These are phyloP conservation scores for Allygus modestus DNA, from an alignment of 2,888 invertebrate genomes.

Conservation along the genomic window DNA sequence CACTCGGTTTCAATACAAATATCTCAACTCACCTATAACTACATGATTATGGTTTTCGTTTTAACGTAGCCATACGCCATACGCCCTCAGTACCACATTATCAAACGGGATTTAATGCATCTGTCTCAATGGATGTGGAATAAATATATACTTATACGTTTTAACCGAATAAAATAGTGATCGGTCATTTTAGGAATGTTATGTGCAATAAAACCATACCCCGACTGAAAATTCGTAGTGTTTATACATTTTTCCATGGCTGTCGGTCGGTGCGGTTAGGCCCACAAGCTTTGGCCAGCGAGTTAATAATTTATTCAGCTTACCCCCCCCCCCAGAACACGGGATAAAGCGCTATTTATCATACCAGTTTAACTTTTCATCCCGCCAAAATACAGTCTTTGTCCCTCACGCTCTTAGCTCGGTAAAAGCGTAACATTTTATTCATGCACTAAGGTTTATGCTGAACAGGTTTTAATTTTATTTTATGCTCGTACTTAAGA, in stretches of 20 bases:
- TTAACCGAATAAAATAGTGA: no score
- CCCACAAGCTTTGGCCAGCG: background rate
- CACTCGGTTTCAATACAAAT: no score
- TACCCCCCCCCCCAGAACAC: background rate
- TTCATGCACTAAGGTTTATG: background rate
- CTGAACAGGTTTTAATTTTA: no score
- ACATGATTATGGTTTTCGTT: no score
- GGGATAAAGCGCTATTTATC: constrained; percentile 32
- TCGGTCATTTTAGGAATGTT: background rate
- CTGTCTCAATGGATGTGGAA: no score
- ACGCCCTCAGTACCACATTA: no score
- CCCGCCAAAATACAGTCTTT: constrained; percentile 12
- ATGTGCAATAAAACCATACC: background rate
- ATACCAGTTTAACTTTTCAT: constrained; percentile 43
- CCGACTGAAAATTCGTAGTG: background rate
- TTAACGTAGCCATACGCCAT: no score
- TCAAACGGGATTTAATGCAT: no score
- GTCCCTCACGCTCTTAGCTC: background rate
- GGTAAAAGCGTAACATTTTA: constrained; percentile 4
- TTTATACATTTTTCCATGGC: background rate
- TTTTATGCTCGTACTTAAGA: no score
- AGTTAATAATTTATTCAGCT: constrained; percentile 34
- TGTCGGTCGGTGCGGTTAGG: background rate
- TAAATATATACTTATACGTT: no score
- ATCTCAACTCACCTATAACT: no score